phyloP scores from a whole-genome alignment of 2,888 invertebrate genomes.

The Drosophila neotestacea region DNA sequence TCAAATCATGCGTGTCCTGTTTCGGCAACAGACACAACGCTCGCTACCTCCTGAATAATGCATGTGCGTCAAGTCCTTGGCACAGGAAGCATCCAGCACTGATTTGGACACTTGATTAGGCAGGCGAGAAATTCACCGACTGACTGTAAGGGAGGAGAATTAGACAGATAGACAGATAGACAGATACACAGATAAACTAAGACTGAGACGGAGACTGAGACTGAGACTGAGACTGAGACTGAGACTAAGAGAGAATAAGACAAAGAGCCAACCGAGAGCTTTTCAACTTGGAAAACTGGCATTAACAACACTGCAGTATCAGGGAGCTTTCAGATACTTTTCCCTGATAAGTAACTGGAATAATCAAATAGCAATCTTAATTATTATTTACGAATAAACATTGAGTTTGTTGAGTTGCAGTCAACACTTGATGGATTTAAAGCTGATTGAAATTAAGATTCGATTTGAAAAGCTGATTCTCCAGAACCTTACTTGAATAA shows the following conservation, averaged over 20 bases:
- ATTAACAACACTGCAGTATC: not conserved
- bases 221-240: not conserved
- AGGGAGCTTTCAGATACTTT: constrained; percentile 3
- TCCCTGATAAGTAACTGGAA: not conserved
- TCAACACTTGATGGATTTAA: no score
- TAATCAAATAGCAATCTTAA: not conserved
- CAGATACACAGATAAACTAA: not conserved
- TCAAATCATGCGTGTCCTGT: constrained; percentile 69
- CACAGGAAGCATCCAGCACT: constrained; percentile 34
- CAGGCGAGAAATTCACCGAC: constrained; percentile 34
- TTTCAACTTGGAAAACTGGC: constrained; percentile 21
- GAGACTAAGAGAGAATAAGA: not conserved
- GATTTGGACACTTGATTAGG: constrained; percentile 72
- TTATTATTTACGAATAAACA: not conserved
- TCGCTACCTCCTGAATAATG: constrained; percentile 63
- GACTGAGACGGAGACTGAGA: not conserved
- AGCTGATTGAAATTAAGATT: no score
- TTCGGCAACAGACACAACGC: constrained; percentile 49
- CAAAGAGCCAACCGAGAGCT: constrained; percentile 15
- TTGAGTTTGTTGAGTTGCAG: not conserved
- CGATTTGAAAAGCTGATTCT: no score
- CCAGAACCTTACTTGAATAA: no score
- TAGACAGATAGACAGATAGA: not conserved
- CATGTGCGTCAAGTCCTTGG: constrained; percentile 52
- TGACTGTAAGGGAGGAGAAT: not conserved